Evolutionary conservation across 2,797 vertebrate genomes (phyloP), one percentile per base, ranked within the genome.

Genomic region (Phoeniculus purpureus): DNA sequence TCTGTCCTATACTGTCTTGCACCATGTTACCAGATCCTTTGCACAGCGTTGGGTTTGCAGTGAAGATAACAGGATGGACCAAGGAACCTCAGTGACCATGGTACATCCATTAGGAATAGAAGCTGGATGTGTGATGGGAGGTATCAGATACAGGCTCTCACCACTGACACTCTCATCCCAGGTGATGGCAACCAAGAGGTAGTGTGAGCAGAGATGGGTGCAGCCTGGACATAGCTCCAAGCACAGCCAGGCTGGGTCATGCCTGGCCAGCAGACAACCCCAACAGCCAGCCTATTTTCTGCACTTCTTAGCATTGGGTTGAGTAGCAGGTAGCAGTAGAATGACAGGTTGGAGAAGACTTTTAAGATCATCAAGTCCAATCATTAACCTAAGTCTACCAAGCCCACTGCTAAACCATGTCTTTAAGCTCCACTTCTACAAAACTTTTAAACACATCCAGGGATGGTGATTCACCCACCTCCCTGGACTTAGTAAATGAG

Each of bases 141-240:
- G 22, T 32, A 27, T 12, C 20, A 59, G 27, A 54, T 55, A n/a
- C 9, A 55, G 20, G 4, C 15, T 65, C 26, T 50, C 5, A 2
- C 86, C 29, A 71, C 90, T 92, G 93, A 90, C 87, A 77, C 85
- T 96, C 68, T 83, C 95, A 65, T 54, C 21, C 27, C 27, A 18
- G 31, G 40, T 0, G 1, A 20, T 47, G 29, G 47, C 40, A 72
- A 48, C 25, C 20, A 29, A 32, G 48, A 43, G 40, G 25, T 3
- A 13, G 12, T 54, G 40, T 43, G 40, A 67, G 56, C n/a, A 32
- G 43, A 37, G 66, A 54, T 29, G 23, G 43, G 29, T 14, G 74
- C 32, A 31, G 47, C 31, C 18, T 1, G 3, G 32, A 10, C 80
- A 50, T 2, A 13, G 32, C 48, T 60, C 60, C 0, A 3, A 45